Evolutionary conservation across 2,797 vertebrate species (phyloP).

Genomic region (Paedocypris micromegethes): DNA sequence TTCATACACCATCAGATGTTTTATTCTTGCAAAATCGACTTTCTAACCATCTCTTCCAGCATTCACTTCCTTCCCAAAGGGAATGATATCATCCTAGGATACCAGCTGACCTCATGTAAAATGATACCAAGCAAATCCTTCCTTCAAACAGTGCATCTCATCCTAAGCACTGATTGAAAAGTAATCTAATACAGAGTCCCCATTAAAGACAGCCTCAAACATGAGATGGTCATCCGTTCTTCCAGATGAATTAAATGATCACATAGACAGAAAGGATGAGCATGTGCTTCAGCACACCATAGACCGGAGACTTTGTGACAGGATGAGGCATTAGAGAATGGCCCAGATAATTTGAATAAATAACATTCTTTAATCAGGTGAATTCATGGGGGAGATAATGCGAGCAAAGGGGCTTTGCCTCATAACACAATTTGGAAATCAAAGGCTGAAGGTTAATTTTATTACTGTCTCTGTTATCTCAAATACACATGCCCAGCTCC

Average conservation of each 20-base stretch:
- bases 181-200: slow-evolving; percentile 6
- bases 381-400: slow-evolving; percentile 49
- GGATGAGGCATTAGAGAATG: slow-evolving; percentile 53
- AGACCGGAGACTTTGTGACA: slow-evolving; percentile 25
- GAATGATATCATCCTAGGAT: slow-evolving; percentile 45
- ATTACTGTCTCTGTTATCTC: slow-evolving; percentile 56
- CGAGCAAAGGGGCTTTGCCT: slow-evolving; percentile 48
- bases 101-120: slow-evolving; percentile 47
- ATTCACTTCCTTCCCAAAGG: slow-evolving; percentile 3
- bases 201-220: background rate
- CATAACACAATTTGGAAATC: slow-evolving; percentile 65
- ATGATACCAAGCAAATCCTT: slow-evolving; percentile 34
- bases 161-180: slow-evolving; percentile 1
- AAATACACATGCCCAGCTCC: slow-evolving; percentile 39
- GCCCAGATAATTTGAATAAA: slow-evolving; percentile 62
- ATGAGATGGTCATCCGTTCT: slow-evolving; percentile 12
- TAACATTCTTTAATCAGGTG: slow-evolving; percentile 55
- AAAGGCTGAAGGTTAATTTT: slow-evolving; percentile 62
- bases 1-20: background rate
- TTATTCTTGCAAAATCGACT: background rate
- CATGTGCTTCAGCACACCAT: slow-evolving; percentile 19
- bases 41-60: background rate
- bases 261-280: slow-evolving; percentile 3
- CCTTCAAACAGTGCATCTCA: slow-evolving; percentile 19
- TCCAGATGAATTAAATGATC: slow-evolving; percentile 11